Evolutionary conservation across 2,113 vertebrate species (phyloP).

Genomic region (Chlorodrepanis virens): DNA sequence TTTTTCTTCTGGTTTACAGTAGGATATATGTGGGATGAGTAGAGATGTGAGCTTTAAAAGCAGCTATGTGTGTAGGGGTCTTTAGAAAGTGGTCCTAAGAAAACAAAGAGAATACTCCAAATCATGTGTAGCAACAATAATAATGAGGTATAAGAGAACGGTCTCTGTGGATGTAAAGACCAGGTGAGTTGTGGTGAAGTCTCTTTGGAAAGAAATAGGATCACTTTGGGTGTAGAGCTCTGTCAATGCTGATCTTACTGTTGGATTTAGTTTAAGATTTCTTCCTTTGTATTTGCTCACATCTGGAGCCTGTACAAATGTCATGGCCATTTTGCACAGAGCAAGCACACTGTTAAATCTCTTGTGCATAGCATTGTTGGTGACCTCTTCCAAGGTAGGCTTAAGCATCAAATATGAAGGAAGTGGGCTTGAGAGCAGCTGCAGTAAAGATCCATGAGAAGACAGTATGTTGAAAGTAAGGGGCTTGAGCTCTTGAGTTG

Average conservation of each 20-base stretch:
- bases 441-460: not conserved
- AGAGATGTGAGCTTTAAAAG: not conserved
- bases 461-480: not conserved
- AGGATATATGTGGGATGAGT: not conserved
- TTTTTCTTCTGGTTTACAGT: accelerated
- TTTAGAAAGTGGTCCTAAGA: not conserved
- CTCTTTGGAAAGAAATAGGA: not conserved
- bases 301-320: not conserved
- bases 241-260: not conserved
- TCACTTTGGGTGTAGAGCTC: not conserved
- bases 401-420: not conserved
- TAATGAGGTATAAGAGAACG: not conserved
- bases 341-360: not conserved
- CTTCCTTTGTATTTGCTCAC: not conserved
- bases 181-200: not conserved
- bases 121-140: not conserved
- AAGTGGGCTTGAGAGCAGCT: not conserved
- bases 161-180: not conserved
- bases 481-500: not conserved
- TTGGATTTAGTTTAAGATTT: not conserved
- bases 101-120: not conserved
- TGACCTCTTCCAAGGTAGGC: not conserved
- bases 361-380: not conserved
- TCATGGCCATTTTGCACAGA: accelerated
- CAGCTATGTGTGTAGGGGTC: not conserved